A percentile compares a stretch with the other conserved stretches of the same genome.
phyloP scores from a whole-genome alignment of 1,140 invertebrate genomes.

The Homarus americanus region DNA sequence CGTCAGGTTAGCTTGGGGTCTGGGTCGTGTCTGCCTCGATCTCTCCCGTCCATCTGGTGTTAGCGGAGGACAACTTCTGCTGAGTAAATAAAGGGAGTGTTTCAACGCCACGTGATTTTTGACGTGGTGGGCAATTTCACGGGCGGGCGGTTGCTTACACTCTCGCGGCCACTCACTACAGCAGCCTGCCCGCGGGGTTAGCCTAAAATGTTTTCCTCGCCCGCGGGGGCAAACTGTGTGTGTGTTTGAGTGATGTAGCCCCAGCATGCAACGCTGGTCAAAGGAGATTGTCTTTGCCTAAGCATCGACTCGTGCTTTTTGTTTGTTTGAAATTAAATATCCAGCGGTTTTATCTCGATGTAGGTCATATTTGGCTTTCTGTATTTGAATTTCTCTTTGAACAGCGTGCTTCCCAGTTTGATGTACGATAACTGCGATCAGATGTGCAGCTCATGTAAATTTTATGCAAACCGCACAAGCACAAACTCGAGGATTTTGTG shows the following conservation, averaged over 20 bases:
- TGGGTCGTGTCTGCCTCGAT: too few relatives aligned
- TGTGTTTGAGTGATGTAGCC: background rate
- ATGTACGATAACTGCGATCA: background rate
- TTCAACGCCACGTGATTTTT: background rate
- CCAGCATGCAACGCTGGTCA: background rate
- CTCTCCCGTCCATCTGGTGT: background rate
- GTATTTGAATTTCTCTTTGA: background rate
- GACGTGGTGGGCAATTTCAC: background rate
- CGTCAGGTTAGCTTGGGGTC: too few relatives aligned
- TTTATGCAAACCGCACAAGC: background rate
- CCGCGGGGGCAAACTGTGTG: background rate
- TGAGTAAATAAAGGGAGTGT: background rate
- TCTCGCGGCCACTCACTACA: background rate
- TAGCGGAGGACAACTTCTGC: background rate
- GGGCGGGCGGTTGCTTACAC: background rate
- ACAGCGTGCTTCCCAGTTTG: background rate
- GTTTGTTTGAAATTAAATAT: background rate
- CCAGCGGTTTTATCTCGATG: background rate
- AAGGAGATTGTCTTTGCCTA: conserved; percentile 11
- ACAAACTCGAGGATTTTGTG: background rate
- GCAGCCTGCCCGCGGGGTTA: too few relatives aligned
- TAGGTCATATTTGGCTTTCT: background rate
- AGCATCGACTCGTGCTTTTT: conserved; percentile 6
- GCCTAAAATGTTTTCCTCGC: background rate
- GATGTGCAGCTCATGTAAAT: background rate